phyloP scores from a whole-genome alignment of 2,888 invertebrate species.

The Ennomos quercinarius region DNA sequence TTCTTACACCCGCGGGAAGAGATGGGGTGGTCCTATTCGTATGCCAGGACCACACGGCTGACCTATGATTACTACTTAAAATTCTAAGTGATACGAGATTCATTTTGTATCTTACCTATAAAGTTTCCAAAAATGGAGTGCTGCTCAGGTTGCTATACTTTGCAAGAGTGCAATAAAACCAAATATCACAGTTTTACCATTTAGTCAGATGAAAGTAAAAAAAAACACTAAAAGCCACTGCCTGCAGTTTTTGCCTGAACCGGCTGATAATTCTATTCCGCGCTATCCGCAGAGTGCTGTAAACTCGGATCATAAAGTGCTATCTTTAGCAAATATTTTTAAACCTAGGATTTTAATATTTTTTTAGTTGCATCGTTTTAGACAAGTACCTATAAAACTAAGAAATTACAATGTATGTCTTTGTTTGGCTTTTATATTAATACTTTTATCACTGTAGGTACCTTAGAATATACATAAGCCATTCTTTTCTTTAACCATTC shows the following conservation, averaged over 20 bases:
- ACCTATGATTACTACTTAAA: too few relatives aligned
- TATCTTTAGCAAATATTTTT: slow-evolving; percentile 36
- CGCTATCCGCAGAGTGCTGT: slow-evolving; percentile 55
- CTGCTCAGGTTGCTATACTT: not conserved
- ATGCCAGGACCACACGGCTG: too few relatives aligned
- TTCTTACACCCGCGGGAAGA: too few relatives aligned
- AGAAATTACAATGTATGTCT: too few relatives aligned
- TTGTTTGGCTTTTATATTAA: too few relatives aligned
- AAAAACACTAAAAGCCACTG: slow-evolving; percentile 65
- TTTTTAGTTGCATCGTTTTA: not conserved
- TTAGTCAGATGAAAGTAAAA: slow-evolving; percentile 49
- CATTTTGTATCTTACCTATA: too few relatives aligned
- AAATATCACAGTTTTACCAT: slow-evolving; percentile 52
- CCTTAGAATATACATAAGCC: too few relatives aligned
- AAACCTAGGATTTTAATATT: not conserved
- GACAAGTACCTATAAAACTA: too few relatives aligned
- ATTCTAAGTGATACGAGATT: too few relatives aligned
- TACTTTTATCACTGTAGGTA: too few relatives aligned
- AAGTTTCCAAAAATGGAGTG: not conserved
- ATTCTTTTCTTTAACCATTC: too few relatives aligned
- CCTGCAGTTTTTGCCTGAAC: slow-evolving; percentile 59
- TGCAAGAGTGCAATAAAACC: slow-evolving; percentile 47
- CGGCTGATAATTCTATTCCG: slow-evolving; percentile 67
- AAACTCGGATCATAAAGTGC: slow-evolving; percentile 50
- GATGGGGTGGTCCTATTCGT: too few relatives aligned